Base-by-base conservation (phyloP, 2,113 vertebrate genomes). In the Amphilophus citrinellus region DNA sequence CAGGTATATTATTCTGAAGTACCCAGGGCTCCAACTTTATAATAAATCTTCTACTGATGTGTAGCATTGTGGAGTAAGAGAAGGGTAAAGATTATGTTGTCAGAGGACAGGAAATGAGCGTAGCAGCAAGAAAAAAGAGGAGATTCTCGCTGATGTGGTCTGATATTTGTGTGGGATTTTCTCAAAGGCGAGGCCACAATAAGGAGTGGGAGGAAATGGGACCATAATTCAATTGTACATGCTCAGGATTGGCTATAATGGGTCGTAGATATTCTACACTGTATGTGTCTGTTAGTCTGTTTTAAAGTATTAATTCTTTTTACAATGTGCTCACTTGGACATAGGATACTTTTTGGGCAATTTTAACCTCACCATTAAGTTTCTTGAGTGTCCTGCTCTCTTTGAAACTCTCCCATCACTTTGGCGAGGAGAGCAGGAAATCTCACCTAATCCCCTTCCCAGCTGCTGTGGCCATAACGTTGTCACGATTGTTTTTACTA, bases 21-120 rank as follows among this genome's bases (percentile, higher is more conserved):
- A 30, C 61, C 50, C 44, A 59, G 5, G 4, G 42, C 71, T 81
- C 4, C 20, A 61, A 22, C 2, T 68, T 60, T 24, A 17, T n/a
- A 3, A 76, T 79, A 20, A 50, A 63, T 83, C 59, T 60, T 42
- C 37, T 32, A 63, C 73, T 47, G 84, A 77, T 73, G 50, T 44
- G 42, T 18, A 15, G 58, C 15, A 22, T 7, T 27, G 61, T 73
- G 61, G 61, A 71, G 15, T 61, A 14, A 56, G 47, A 63, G 24
- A 24, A 24, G 24, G 60, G 65, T 44, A 75, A 59, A 71, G 87
- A 89, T 89, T 37, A 83, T 62, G 59, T 50, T 81, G 59, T 88
- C 35, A 73, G 66, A 1, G 0, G 62, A 63, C 61, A 81, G 79
- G 76, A 80, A 77, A 76, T n/a, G 35, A 88, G 44, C 2, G 15